Evolutionary conservation across 2,113 vertebrate genomes (phyloP), one percentile per base, ranked within the genome.

Genomic region (Pampusana beccarii): DNA sequence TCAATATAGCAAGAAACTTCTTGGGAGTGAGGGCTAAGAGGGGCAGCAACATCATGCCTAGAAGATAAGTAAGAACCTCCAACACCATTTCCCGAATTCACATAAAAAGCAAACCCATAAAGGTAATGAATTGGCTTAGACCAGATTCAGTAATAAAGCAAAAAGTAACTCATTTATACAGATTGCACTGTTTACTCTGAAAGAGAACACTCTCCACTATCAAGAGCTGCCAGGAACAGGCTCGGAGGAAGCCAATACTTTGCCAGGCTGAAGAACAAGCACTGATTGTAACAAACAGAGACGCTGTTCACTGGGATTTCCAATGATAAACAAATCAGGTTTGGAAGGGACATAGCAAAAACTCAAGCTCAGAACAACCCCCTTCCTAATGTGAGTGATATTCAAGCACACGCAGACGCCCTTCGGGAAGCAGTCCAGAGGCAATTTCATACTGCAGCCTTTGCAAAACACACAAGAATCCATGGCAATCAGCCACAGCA

Each of bases 1-100:
- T 99, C 98, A 4, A 99, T 95, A 80, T 99, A 99, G 71, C 99
- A 99, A 50, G 99, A 99, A 33, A 99, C 98, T 92, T 99, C 99
- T 95, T 99, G 99, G 9, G 98, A 97, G 6, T 99, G 99, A 50
- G 99, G 99, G 79, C 98, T 99, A 96, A 99, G 98, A 10, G 99
- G 99, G 28, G 99, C 99, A 10, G 99, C 99, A 3, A 99, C 99
- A 7, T 99, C 99, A 9, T 99, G 99, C 80, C 99, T 99, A 53
- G 6, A 91, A 92, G 34, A 80, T 33, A 80, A 51, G 29, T 14
- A 29, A 29, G 50, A 44, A 28, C 7, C 26, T 88, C 34, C 21
- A 58, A 18, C 16, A 40, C 16, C 42, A 19, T 36, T 91, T 89
- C 40, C 57, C 31, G 66, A 86, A 79, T 46, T 48, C 9, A 24